Evolutionary conservation across 2,797 vertebrate genomes (phyloP).

Genomic region (Aulostomus chinensis): DNA sequence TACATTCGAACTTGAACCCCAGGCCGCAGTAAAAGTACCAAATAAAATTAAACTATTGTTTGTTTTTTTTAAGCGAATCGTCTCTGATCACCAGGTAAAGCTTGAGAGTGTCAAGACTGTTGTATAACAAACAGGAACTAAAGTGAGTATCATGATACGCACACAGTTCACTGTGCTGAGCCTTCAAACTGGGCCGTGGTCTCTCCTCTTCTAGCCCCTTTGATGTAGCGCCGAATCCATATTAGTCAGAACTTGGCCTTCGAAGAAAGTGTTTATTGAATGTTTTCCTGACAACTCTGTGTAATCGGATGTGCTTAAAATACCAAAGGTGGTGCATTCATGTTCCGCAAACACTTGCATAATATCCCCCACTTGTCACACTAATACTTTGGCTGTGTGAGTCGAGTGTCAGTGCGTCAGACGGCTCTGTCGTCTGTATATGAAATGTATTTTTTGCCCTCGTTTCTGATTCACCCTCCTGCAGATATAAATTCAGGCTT

Average conservation of each 20-base stretch:
- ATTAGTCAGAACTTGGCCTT: conserved; percentile 28
- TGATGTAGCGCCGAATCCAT: conserved; percentile 21
- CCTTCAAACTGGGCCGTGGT: too few species aligned
- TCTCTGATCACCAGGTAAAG: too few species aligned
- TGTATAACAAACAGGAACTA: too few species aligned
- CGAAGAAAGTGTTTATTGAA: conserved; percentile 20
- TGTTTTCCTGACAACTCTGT: conserved; percentile 30
- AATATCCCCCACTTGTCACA: conserved; percentile 30
- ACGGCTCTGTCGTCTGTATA: conserved; percentile 16
- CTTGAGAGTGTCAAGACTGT: too few species aligned
- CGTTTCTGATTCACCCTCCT: background rate
- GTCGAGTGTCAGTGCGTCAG: conserved; percentile 12
- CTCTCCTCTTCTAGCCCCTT: conserved; percentile 7
- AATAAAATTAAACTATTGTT: too few species aligned
- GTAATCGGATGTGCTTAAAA: conserved; percentile 47
- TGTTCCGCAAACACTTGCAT: conserved; percentile 29
- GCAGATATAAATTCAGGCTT: background rate
- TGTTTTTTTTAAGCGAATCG: too few species aligned
- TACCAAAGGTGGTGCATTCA: conserved; percentile 19
- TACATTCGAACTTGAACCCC: too few species aligned
- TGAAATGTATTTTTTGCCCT: conserved; percentile 34
- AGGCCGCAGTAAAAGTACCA: too few species aligned
- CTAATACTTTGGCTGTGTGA: conserved; percentile 12
- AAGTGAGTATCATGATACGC: too few species aligned
- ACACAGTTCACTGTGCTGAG: too few species aligned